phyloP scores from a whole-genome alignment of 2,113 vertebrate species.

The Odobenus rosmarus region DNA sequence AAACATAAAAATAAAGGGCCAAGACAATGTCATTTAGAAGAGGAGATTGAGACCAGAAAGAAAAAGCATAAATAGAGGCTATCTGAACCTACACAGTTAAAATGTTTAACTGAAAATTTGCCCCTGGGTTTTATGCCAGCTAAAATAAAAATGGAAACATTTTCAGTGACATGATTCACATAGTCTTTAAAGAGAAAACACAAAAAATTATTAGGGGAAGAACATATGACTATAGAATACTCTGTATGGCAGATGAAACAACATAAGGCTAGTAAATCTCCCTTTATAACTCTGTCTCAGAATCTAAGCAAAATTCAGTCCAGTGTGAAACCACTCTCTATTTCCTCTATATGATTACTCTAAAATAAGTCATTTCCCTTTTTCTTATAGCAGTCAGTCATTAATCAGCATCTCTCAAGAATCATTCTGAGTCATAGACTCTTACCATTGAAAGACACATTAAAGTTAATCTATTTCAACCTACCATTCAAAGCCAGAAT shows the following conservation, averaged over 20 bases:
- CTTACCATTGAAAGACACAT: background rate
- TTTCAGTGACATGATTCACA: background rate
- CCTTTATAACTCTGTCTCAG: conserved; percentile 4
- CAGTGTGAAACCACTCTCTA: background rate
- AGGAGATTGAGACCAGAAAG: background rate
- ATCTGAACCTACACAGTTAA: background rate
- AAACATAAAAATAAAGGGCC: conserved; percentile 20
- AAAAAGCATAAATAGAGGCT: background rate
- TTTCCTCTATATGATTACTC: background rate
- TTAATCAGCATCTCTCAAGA: conserved; percentile 1
- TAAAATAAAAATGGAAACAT: conserved; percentile 3
- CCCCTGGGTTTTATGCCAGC: background rate
- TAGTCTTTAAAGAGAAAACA: background rate
- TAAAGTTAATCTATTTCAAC: background rate
- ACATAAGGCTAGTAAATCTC: background rate
- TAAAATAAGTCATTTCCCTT: background rate
- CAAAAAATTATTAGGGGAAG: background rate
- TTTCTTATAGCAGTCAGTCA: background rate
- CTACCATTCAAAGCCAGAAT: background rate
- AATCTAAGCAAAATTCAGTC: conserved; percentile 7
- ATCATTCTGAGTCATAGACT: background rate
- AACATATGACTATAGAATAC: background rate
- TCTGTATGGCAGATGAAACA: background rate
- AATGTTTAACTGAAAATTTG: background rate
- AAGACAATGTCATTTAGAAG: background rate